phyloP scores from a whole-genome alignment of 2,797 vertebrate species.

The Rhinatrema bivittatum region DNA sequence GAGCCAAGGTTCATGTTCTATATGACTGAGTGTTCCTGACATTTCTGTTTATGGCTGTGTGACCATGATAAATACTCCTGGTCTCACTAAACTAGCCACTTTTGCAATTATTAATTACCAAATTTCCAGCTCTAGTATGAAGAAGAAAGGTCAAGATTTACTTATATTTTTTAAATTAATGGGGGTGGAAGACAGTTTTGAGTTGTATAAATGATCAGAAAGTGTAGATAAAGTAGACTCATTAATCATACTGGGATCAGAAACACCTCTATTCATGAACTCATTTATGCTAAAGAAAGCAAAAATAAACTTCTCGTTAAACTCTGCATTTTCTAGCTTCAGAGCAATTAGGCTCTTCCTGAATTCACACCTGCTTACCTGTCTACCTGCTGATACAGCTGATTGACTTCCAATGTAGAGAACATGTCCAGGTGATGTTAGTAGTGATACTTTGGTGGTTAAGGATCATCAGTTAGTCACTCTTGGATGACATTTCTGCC shows the following conservation, averaged over 20 bases:
- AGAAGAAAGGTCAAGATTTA: constrained; percentile 2
- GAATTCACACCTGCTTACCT: too few species aligned
- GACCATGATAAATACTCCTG: not conserved
- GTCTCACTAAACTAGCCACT: not conserved
- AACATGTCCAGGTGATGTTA: too few species aligned
- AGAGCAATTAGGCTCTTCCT: constrained; percentile 20
- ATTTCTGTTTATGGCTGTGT: not conserved
- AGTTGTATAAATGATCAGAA: not conserved
- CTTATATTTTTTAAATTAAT: not conserved
- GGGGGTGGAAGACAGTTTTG: constrained; percentile 9
- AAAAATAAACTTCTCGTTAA: constrained; percentile 20
- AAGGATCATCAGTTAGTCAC: too few species aligned
- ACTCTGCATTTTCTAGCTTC: too few species aligned
- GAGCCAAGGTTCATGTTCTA: too few species aligned
- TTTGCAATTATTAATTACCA: constrained; percentile 18
- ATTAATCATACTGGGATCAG: constrained; percentile 21
- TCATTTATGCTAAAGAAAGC: constrained; percentile 28
- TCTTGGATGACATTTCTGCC: too few species aligned
- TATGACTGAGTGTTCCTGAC: not conserved
- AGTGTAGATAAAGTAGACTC: constrained; percentile 2
- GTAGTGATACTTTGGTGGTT: too few species aligned
- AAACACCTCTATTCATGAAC: constrained; percentile 29
- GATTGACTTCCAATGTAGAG: too few species aligned
- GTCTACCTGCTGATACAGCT: too few species aligned
- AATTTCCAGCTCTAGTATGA: constrained; percentile 4